Conservation (phyloP, 2,888 invertebrate species). For the Phytoseiulus persimilis region DNA sequence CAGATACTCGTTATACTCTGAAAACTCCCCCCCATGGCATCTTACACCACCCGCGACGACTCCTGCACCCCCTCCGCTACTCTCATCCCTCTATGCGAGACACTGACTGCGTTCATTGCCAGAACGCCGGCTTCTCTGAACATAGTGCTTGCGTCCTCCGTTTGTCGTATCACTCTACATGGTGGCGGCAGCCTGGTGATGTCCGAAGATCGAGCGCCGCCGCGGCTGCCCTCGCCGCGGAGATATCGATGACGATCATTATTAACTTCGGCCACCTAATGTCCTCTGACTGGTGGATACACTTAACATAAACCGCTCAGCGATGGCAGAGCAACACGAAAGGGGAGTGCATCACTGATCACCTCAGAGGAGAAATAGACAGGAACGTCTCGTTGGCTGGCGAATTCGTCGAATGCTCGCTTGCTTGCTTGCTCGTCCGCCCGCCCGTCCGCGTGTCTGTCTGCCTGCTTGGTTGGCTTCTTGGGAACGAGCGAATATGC, state of each 20-base stretch:
- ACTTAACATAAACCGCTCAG: not conserved
- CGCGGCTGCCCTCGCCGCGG: not conserved
- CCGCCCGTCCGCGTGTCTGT: not conserved
- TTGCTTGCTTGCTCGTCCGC: not conserved
- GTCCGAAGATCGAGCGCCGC: not conserved
- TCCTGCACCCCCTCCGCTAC: not conserved
- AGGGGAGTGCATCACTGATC: not conserved
- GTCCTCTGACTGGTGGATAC: not conserved
- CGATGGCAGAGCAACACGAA: not conserved
- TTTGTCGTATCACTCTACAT: not conserved
- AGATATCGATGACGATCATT: slow-evolving; percentile 5
- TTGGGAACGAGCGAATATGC: not conserved
- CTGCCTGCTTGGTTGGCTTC: not conserved
- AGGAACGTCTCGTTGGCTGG: not conserved
- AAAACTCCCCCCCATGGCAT: not conserved
- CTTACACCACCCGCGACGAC: not conserved
- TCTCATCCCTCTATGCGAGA: not conserved
- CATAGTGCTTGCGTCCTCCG: not conserved
- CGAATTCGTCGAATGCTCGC: not conserved
- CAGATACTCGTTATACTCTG: not conserved
- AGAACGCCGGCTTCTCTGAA: not conserved
- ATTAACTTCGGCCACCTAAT: not conserved
- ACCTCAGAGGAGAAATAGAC: not conserved
- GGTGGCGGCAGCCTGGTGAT: not conserved
- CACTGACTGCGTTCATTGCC: not conserved